phyloP scores from a whole-genome alignment of 2,888 invertebrate species.

The Drosophila koepferae region DNA sequence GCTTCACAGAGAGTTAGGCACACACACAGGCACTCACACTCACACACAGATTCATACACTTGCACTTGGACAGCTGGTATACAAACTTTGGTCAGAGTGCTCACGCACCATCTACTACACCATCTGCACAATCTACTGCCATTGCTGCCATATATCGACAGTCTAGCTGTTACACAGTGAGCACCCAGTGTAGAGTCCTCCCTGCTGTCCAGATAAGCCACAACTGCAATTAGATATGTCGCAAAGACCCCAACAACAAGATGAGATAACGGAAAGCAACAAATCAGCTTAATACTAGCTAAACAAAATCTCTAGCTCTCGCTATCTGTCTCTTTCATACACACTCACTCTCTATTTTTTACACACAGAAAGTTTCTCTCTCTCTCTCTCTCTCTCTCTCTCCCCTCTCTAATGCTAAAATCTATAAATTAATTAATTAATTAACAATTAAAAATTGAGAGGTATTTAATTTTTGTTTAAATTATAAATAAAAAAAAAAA shows the following conservation, averaged over 20 bases:
- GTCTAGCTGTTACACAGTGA: conserved; percentile 30
- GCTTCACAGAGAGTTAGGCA: conserved; percentile 21
- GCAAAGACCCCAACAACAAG: conserved; percentile 23
- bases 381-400: too few relatives aligned
- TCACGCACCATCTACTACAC: conserved; percentile 50
- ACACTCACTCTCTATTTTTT: too few relatives aligned
- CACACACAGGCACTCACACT: conserved; percentile 4
- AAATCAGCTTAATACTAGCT: conserved; percentile 5
- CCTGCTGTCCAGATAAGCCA: conserved; percentile 8
- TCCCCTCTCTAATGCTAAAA: too few relatives aligned
- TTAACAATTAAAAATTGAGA: too few relatives aligned
- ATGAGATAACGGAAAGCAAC: conserved; percentile 2
- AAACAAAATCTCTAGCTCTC: background rate
- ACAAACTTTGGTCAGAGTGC: conserved; percentile 52
- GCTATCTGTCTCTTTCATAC: too few relatives aligned
- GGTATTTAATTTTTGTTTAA: too few relatives aligned
- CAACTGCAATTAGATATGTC: conserved; percentile 33
- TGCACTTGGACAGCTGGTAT: conserved; percentile 56
- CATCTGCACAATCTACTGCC: background rate
- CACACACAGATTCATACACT: conserved; percentile 1
- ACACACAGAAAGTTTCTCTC: too few relatives aligned
- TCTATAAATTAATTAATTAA: too few relatives aligned
- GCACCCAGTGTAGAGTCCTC: conserved; percentile 15
- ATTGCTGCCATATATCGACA: conserved; percentile 22
- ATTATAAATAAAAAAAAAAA: too few relatives aligned